Base-by-base conservation (phyloP, 2,888 invertebrate genomes). In the Andrena chrysosceles region DNA sequence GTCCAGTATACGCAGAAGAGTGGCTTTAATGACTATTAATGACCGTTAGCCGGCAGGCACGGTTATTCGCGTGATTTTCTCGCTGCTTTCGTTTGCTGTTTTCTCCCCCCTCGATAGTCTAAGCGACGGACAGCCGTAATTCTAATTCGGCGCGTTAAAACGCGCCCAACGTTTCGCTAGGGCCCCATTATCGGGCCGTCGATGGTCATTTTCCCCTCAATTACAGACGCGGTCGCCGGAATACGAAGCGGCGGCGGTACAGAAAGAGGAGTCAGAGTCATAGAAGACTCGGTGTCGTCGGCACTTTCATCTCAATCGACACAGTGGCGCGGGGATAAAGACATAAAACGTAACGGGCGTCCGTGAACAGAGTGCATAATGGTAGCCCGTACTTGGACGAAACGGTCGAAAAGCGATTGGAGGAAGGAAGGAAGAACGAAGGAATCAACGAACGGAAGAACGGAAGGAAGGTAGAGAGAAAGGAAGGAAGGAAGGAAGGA, bases 341-440 rank as follows among this genome's bases (percentile, higher is more conserved):
- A 91, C 91, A 92, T 92, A 91, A 92, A 92, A 91, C 89, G 91
- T 91, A 91, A 91, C 89, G 89, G 88, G 89, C 85, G 87, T 88
- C 85, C 86, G 87, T 85, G 87, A 91, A 89, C 79, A 66, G 88
- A 89, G 88, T 82, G 88, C 85, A 88, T 86, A 88, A 87, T 90
- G 84, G 87, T 85, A 80, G 76, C 72, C 81, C 68, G 83, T 77
- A 67, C 68, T 80, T 56, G 78, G 56, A 68, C 56, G 76, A 73
- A 84, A 84, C 71, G 71, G 71, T 72, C 67, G 75, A 82, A 82
- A 77, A 79, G 76, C 76, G 73, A 70, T 71, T 63, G 74, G 35
- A 49, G 52, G 35, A 63, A n/a, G 74, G 60, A 80, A 35, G 0
- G 31, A 31, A 6, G 31, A 7, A 31, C 31, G 31, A 31, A 31